These are phyloP conservation scores for Fregata magnificens DNA, from an alignment of 2,113 vertebrate species.

Conservation along the genomic window DNA sequence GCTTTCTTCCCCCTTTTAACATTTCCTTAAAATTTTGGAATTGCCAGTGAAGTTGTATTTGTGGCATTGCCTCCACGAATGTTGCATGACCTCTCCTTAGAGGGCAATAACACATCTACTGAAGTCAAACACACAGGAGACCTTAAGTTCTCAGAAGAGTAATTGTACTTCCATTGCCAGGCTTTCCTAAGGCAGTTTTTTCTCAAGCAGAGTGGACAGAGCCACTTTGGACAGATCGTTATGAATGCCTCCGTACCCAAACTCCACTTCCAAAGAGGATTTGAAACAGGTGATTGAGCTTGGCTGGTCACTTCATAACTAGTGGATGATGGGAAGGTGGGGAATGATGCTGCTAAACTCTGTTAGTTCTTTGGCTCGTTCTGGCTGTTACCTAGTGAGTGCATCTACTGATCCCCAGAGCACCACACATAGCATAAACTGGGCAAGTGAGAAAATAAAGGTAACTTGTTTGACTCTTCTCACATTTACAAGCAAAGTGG, in stretches of 20 bases:
- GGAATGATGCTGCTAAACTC: not conserved
- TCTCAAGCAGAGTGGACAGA: not conserved
- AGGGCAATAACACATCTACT: not conserved
- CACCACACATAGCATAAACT: not conserved
- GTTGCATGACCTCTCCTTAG: not conserved
- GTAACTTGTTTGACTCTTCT: not conserved
- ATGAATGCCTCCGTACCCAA: rapidly evolving
- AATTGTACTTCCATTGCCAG: not conserved
- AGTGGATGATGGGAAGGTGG: not conserved
- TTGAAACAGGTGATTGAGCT: not conserved
- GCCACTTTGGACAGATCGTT: not conserved
- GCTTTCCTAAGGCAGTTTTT: not conserved
- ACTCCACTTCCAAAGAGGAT: not conserved
- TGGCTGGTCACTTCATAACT: not conserved
- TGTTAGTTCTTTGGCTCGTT: not conserved
- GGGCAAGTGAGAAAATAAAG: not conserved
- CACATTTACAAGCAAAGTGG: not conserved
- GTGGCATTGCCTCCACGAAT: not conserved
- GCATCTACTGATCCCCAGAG: not conserved
- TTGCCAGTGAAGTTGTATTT: not conserved
- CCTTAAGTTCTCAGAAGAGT: not conserved
- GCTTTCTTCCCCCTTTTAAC: not conserved
- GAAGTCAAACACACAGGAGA: not conserved
- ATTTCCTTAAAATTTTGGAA: not conserved
- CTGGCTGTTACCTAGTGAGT: not conserved